Conservation (phyloP, 2,888 invertebrate species). For the Stegophylla sp. region DNA sequence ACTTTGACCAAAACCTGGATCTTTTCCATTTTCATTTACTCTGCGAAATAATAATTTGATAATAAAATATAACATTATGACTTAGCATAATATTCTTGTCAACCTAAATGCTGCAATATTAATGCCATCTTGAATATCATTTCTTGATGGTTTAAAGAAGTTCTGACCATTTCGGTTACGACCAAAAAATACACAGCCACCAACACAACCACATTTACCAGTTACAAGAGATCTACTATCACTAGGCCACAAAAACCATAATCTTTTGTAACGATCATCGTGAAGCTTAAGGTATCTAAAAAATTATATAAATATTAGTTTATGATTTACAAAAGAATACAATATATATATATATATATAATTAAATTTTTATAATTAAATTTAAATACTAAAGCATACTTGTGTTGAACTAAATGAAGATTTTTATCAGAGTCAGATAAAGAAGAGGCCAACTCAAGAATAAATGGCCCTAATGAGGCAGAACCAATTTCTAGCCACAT, state of each 20-base stretch:
- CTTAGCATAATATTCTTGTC: slow-evolving; percentile 61
- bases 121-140: slow-evolving; percentile 81
- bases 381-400: slow-evolving; percentile 65
- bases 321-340: neutral
- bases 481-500: slow-evolving; percentile 93
- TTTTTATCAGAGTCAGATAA: slow-evolving; percentile 79
- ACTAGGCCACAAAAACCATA: slow-evolving; percentile 93
- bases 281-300: slow-evolving; percentile 76
- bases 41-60: slow-evolving; percentile 65
- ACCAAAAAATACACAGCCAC: slow-evolving; percentile 94
- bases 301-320: neutral
- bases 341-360: slow-evolving; percentile 1
- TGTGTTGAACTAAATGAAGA: slow-evolving; percentile 80
- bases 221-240: slow-evolving; percentile 71
- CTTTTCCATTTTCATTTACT: slow-evolving; percentile 78
- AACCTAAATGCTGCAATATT: slow-evolving; percentile 81
- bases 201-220: slow-evolving; percentile 90
- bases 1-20: slow-evolving; percentile 93
- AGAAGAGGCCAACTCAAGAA: slow-evolving; percentile 87
- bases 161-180: slow-evolving; percentile 85
- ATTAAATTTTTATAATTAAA: neutral
- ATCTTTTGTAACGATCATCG: slow-evolving; percentile 82
- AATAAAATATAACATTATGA: neutral
- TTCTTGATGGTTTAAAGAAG: slow-evolving; percentile 84
- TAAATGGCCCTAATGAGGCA: slow-evolving; percentile 85